Percentiles rank a stretch among this genome's conserved stretches.
These are phyloP conservation scores for Cercopithecus mona DNA, from an alignment of 2,113 vertebrate genomes.

Conservation along the genomic window DNA sequence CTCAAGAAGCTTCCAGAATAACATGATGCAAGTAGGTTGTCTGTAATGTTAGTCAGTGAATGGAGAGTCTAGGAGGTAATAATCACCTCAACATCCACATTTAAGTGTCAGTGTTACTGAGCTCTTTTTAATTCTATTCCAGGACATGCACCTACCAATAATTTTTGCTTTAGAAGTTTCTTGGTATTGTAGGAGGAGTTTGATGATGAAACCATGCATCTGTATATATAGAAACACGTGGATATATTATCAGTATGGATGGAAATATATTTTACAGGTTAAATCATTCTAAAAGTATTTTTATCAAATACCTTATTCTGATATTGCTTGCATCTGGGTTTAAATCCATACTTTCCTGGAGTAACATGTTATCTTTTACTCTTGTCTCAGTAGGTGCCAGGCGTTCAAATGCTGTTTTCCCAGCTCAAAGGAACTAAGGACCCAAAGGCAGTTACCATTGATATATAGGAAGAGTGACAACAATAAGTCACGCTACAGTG, in stretches of 20 bases:
- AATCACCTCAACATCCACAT: background rate
- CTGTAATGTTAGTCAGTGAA: background rate
- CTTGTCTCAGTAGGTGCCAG: background rate
- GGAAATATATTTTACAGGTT: background rate
- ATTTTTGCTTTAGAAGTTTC: background rate
- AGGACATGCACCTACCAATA: background rate
- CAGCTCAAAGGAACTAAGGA: background rate
- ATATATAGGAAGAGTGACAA: background rate
- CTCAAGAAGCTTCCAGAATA: background rate
- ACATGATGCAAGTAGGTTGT: background rate
- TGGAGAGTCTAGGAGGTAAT: background rate
- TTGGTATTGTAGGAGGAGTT: background rate
- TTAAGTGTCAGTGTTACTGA: background rate
- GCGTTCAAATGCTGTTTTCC: constrained; percentile 12
- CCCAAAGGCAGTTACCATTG: background rate
- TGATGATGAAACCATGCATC: background rate
- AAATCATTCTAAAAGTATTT: background rate
- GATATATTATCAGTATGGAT: background rate
- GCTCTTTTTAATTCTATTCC: background rate
- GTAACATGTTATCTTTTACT: background rate
- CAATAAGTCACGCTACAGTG: background rate
- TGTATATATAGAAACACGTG: background rate
- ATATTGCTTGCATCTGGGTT: constrained; percentile 1
- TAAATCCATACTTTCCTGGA: background rate
- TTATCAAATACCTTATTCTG: background rate